Base-by-base conservation (phyloP, 2,888 invertebrate genomes). In the Tachina lurida region DNA sequence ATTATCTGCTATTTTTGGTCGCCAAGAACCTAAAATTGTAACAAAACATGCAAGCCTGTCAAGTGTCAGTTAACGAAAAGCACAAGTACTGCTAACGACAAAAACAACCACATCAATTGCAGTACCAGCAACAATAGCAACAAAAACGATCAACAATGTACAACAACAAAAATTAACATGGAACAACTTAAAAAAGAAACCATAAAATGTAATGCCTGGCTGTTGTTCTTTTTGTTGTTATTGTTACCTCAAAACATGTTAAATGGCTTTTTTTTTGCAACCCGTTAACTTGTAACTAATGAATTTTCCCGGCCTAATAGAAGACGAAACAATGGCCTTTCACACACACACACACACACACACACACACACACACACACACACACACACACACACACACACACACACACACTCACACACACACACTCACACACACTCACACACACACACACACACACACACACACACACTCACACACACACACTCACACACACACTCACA, bases 21-120 rank as follows among this genome's bases (percentile, higher is more conserved):
- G 75, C 86, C 54, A 52, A 62, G 80, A 63, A 79, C 83, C 76
- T 76, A 83, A 86, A 86, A 86, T 86, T 86, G 86, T 86, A 86
- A 83, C 86, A 82, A 86, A 86, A 86, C 86, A 86, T 86, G 86
- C 86, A 86, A 86, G 83, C 86, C 83, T 86, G 86, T 86, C 86
- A 86, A 86, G 83, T 86, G 86, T 83, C 86, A 86, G 83, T 82
- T 87, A 81, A 84, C 39, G 67, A 77, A 73, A 62, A 54, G 84
- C 87, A 88, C 84, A 74, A 74, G 54, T 65, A 81, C 82, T 87
- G 86, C 80, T 78, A 19, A 70, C 52, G 13, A 73, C 56, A 41
- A 22, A 45, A 70, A 15, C 49, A 76, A 62, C 62, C 73, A 31
- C 56, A 70, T 71, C 49, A 70, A 52, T 19, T 19, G 13, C 17